Percentiles rank a stretch among this genome's conserved stretches.
phyloP scores from a whole-genome alignment of 2,888 invertebrate genomes.

The Liopterus haemorrhoidalis region DNA sequence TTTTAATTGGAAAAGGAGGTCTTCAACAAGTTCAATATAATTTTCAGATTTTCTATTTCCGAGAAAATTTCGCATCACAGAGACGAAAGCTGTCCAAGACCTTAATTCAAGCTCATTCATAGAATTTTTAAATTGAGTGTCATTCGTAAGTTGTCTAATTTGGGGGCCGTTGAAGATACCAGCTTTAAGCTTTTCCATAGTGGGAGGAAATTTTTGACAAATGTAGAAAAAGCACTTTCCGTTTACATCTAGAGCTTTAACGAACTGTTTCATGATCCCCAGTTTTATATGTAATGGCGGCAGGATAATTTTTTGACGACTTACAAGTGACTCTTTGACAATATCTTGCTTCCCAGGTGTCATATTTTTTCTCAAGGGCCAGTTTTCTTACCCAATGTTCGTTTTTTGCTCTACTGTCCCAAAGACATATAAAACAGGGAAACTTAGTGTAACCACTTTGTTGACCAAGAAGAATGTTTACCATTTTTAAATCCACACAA shows the following conservation, averaged over 20 bases:
- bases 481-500: slow-evolving; percentile 22
- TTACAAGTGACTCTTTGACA: slow-evolving; percentile 22
- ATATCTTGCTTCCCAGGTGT: slow-evolving; percentile 24
- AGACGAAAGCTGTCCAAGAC: slow-evolving; percentile 19
- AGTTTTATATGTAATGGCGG: slow-evolving; percentile 34
- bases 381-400: slow-evolving; percentile 23
- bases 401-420: slow-evolving; percentile 25
- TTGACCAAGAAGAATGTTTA: slow-evolving; percentile 16
- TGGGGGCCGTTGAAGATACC: slow-evolving; percentile 28
- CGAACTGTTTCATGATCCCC: slow-evolving; percentile 34
- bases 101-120: slow-evolving; percentile 16
- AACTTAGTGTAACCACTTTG: slow-evolving; percentile 19
- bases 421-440: slow-evolving; percentile 27
- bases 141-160: slow-evolving; percentile 17
- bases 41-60: slow-evolving; percentile 10
- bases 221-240: slow-evolving; percentile 25
- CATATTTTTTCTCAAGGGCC: slow-evolving; percentile 20
- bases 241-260: slow-evolving; percentile 28
- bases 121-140: slow-evolving; percentile 8
- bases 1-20: no score
- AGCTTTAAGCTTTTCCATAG: slow-evolving; percentile 29
- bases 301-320: slow-evolving; percentile 24
- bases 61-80: slow-evolving; percentile 14
- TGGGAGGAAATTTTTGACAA: slow-evolving; percentile 21
- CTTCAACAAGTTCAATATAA: no score